phyloP scores from a whole-genome alignment of 2,113 vertebrate species.

The Siniperca chuatsi region DNA sequence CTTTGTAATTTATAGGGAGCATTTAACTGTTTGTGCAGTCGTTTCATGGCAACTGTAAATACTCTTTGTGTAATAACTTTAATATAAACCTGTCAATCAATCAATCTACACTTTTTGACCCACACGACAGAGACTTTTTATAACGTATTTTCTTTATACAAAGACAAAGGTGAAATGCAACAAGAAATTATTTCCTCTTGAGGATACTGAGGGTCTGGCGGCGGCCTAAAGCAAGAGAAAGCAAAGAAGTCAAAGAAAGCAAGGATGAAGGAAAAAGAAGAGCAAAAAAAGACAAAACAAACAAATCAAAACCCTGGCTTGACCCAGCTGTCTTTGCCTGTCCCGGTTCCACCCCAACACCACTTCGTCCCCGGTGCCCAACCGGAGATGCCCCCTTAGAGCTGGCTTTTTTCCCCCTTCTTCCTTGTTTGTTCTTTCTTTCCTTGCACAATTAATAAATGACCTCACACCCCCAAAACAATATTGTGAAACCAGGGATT shows the following conservation, averaged over 20 bases:
- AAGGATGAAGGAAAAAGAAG: neutral
- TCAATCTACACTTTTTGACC: neutral
- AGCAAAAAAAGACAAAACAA: neutral
- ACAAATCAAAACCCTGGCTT: neutral
- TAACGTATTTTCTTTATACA: neutral
- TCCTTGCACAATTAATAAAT: neutral
- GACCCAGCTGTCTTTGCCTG: neutral
- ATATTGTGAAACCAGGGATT: constrained; percentile 2
- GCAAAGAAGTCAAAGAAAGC: neutral
- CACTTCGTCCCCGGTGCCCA: neutral
- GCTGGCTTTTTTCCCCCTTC: too few species aligned
- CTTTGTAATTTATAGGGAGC: neutral
- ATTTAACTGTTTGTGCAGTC: neutral
- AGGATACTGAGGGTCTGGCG: neutral
- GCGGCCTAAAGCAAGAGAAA: neutral
- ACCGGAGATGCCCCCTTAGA: neutral
- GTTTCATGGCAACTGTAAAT: neutral
- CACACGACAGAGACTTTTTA: neutral
- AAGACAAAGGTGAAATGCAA: neutral
- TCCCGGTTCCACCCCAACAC: neutral
- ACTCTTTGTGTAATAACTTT: neutral
- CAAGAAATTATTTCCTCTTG: neutral
- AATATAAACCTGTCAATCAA: neutral
- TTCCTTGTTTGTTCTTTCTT: too few species aligned
- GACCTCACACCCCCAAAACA: too few species aligned